These are phyloP conservation scores for Eudemis profundana DNA, from an alignment of 2,888 invertebrate species.

Conservation along the genomic window DNA sequence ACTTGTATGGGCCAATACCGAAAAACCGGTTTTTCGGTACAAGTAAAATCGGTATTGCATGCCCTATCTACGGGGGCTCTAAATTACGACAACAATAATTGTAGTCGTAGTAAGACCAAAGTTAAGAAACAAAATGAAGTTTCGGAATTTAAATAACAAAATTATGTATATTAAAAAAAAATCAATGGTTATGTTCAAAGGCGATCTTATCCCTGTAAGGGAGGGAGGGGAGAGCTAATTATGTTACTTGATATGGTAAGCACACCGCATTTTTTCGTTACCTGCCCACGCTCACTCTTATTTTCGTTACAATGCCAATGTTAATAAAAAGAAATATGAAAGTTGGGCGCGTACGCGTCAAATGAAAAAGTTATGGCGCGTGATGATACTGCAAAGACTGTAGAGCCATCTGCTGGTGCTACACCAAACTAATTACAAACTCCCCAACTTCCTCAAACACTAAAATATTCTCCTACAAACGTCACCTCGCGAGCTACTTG, in stretches of 20 bases:
- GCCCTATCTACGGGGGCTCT: too few species aligned
- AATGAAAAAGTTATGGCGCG: constrained; percentile 85
- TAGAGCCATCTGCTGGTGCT: constrained; percentile 73
- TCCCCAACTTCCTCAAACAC: constrained; percentile 80
- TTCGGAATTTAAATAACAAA: constrained; percentile 1
- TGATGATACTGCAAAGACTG: constrained; percentile 81
- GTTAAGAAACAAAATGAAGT: too few species aligned
- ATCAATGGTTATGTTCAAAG: too few species aligned
- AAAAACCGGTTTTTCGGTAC: too few species aligned
- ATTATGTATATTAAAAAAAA: neutral
- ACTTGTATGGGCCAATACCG: too few species aligned
- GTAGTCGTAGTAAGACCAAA: neutral
- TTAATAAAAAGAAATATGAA: constrained; percentile 85
- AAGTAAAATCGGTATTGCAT: too few species aligned
- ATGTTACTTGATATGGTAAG: constrained; percentile 28
- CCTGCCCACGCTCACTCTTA: constrained; percentile 68
- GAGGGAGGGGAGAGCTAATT: too few species aligned
- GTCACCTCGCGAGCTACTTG: constrained; percentile 74
- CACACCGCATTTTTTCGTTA: constrained; percentile 21
- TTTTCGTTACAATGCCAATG: constrained; percentile 83
- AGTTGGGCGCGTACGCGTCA: constrained; percentile 80
- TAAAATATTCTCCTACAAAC: constrained; percentile 83
- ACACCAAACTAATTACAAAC: constrained; percentile 82
- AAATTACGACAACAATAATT: neutral
- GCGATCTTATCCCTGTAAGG: too few species aligned